Conservation (phyloP, 2,113 vertebrate species). For the Pomatostomus ruficeps region DNA sequence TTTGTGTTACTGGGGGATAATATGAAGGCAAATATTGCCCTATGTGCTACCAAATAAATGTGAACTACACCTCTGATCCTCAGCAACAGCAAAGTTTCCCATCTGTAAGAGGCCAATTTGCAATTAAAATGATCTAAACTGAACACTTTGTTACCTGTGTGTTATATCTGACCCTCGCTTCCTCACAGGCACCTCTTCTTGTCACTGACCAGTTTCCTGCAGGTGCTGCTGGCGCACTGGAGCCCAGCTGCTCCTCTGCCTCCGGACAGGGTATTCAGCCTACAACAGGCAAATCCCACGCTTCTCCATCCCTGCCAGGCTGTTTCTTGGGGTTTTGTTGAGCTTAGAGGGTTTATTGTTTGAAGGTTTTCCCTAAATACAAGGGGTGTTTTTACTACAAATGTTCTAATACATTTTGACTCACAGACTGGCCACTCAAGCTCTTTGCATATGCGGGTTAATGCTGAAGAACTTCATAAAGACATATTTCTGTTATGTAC, state of each 20-base stretch:
- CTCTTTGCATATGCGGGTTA: neutral
- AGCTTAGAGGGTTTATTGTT: neutral
- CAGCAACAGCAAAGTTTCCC: neutral
- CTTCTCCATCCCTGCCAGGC: neutral
- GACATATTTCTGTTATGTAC: neutral
- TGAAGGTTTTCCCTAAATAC: neutral
- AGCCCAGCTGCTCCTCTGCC: neutral
- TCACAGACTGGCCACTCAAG: neutral
- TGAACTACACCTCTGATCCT: neutral
- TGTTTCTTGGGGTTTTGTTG: neutral
- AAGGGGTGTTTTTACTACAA: neutral
- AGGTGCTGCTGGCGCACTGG: neutral
- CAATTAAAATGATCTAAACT: neutral
- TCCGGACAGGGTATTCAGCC: neutral
- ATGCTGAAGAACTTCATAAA: neutral
- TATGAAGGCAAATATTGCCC: neutral
- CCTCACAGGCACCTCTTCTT: neutral
- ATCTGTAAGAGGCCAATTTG: neutral
- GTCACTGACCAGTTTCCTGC: neutral
- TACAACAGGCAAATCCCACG: neutral
- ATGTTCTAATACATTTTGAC: neutral
- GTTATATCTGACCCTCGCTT: rapidly evolving
- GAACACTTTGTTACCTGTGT: neutral
- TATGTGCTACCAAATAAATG: neutral
- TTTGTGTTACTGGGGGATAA: rapidly evolving